These are phyloP conservation scores for Chalcis sispes DNA, from an alignment of 2,888 invertebrate species.

Conservation along the genomic window DNA sequence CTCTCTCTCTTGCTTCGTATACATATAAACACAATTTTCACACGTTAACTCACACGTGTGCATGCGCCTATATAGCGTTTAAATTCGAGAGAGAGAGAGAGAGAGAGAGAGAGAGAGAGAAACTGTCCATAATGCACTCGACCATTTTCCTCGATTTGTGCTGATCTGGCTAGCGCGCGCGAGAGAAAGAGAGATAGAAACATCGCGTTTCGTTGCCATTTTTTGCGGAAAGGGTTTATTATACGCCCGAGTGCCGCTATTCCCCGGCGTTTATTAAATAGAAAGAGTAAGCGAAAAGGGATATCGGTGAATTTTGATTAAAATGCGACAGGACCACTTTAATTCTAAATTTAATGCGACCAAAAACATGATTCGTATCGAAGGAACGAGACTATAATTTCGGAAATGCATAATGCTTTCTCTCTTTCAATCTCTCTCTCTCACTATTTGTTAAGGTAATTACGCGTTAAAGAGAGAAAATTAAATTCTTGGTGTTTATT, in stretches of 20 bases:
- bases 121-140: conserved; percentile 65
- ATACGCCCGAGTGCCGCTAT: conserved; percentile 28
- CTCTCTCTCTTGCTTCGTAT: too few relatives aligned
- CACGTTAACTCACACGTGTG: not conserved
- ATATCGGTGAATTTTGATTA: conserved; percentile 56
- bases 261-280: too few relatives aligned
- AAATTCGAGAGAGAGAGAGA: conserved; percentile 9
- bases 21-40: too few relatives aligned
- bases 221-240: conserved; percentile 42
- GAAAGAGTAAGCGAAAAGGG: conserved; percentile 3
- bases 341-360: conserved; percentile 52
- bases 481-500: conserved; percentile 13
- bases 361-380: conserved; percentile 7
- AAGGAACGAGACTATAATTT: conserved; percentile 45
- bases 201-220: conserved; percentile 24
- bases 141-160: conserved; percentile 66
- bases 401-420: conserved; percentile 32
- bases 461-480: conserved; percentile 42
- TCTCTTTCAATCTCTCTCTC: not conserved
- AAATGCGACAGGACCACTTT: conserved; percentile 49
- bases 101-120: conserved; percentile 2
- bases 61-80: conserved; percentile 62
- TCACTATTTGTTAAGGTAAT: conserved; percentile 42
- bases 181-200: too few relatives aligned
- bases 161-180: conserved; percentile 39